Base-by-base conservation (phyloP, 35 echinoderm and acorn worm species). In the Chiridota heheva region DNA sequence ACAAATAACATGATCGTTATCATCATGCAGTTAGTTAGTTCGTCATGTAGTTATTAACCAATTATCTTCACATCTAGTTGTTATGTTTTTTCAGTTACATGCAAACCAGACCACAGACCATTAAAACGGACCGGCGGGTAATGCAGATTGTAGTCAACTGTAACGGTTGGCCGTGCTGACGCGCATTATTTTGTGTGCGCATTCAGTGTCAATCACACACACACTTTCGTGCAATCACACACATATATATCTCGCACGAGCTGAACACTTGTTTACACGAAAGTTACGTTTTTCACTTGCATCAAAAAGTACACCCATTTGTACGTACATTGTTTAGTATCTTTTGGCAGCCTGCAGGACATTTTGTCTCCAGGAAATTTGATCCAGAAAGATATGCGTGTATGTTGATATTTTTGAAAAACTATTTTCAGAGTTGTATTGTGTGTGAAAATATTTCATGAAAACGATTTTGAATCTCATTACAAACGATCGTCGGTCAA, bases 91-190 rank as follows among this genome's bases (percentile, higher is more conserved):
- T 42, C 59, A 87, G 85, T 87, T 87, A 72, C 85, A 87, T 87
- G 85, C 85, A 87, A 38, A 46, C 85, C 35, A 79, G 85, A 65
- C 62, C 85, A 20, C 77, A 81, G 13, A 44, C 85, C 37, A 44
- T 87, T 5, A 73, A 48, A 20, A 62, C 69, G 57, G 85, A 87
- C 64, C 43, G 85, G 46, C 60, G 85, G 85, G 85, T 87, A 87
- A 87, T 87, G 53, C 81, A 69, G 30, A 68, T 87, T 42, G 63
- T 73, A 32, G 47, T 87, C 34, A 24, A 41, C 26, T 61, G 22
- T 80, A 27, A 63, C 58, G 15, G 76, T 22, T 42, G 44, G 22
- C 44, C 44, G 26, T 70, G 28, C 39, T 36, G 33, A 61, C 33
- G 58, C 22, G 22, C 6, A 61, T 17, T 41, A 37, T 42, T 41